A percentile compares a stretch with the other conserved stretches of the same genome.
phyloP scores from a whole-genome alignment of 2,113 vertebrate species.

The Grammomys dolichurus region DNA sequence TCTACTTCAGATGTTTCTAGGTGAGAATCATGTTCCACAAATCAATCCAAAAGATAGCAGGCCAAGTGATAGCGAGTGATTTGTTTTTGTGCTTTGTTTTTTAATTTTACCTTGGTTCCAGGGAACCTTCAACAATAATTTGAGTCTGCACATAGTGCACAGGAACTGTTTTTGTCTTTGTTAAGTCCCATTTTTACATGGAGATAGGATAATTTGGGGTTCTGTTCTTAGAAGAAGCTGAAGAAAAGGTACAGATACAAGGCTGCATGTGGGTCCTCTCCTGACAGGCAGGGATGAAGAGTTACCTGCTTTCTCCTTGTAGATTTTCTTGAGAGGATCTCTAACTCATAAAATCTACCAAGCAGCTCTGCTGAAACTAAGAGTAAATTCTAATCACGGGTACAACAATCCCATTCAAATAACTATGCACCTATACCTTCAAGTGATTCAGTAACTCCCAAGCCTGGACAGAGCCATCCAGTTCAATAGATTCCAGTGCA shows the following conservation, averaged over 20 bases:
- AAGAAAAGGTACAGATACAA: neutral
- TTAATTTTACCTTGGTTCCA: slow-evolving; percentile 64
- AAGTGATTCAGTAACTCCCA: slow-evolving; percentile 14
- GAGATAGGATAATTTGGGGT: slow-evolving; percentile 33
- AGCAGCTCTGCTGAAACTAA: slow-evolving; percentile 58
- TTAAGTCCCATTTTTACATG: slow-evolving; percentile 63
- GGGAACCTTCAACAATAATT: slow-evolving; percentile 67
- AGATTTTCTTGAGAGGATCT: slow-evolving; percentile 55
- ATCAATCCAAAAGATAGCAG: slow-evolving; percentile 1
- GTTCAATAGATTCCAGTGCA: neutral
- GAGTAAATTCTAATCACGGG: slow-evolving; percentile 45
- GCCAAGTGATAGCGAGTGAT: neutral
- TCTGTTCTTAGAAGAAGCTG: neutral
- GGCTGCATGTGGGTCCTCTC: neutral
- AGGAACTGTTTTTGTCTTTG: slow-evolving; percentile 56
- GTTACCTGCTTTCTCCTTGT: neutral
- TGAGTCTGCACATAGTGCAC: slow-evolving; percentile 39
- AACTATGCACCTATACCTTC: neutral
- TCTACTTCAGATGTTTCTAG: neutral
- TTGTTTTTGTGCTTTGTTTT: neutral
- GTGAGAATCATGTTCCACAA: slow-evolving; percentile 35
- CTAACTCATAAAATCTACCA: slow-evolving; percentile 23
- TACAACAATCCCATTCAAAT: slow-evolving; percentile 53
- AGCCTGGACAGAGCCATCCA: neutral
- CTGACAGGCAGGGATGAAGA: slow-evolving; percentile 40